phyloP scores from a whole-genome alignment of 2,888 invertebrate species.

The Pristionchus entomophagus region DNA sequence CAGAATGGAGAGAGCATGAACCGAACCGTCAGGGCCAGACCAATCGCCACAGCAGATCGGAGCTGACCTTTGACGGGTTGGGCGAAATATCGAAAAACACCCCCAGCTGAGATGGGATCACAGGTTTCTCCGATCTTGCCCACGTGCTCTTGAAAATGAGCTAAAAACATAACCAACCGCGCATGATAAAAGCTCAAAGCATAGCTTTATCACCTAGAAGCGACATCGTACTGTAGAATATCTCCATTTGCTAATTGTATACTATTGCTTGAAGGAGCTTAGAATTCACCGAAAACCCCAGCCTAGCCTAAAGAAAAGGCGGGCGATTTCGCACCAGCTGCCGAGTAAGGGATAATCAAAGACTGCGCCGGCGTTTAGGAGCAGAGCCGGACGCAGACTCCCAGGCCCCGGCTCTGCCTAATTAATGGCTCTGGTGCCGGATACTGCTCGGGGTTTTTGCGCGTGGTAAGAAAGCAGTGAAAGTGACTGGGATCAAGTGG shows the following conservation, averaged over 20 bases:
- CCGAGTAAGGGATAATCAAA: not conserved
- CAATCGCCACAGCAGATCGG: too few species aligned
- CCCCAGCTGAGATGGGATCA: not conserved
- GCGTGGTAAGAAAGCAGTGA: slow-evolving; percentile 13
- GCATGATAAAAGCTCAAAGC: not conserved
- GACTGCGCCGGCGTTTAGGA: not conserved
- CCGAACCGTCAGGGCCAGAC: not conserved
- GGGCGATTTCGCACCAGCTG: not conserved
- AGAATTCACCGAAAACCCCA: not conserved
- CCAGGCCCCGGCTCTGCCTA: not conserved
- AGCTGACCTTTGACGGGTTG: too few species aligned
- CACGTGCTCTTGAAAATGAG: not conserved
- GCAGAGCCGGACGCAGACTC: not conserved
- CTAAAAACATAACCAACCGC: not conserved
- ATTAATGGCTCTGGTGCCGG: not conserved
- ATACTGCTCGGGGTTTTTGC: not conserved
- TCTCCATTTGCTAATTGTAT: too few species aligned
- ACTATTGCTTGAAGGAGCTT: too few species aligned
- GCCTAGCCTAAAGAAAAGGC: not conserved
- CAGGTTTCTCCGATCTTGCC: not conserved
- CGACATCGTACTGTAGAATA: too few species aligned
- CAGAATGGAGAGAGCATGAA: not conserved
- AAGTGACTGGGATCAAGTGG: not conserved
- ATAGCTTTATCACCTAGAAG: too few species aligned
- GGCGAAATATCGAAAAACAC: too few species aligned